These are phyloP conservation scores for Euzetes globulus DNA, from an alignment of 2,888 invertebrate genomes.

Conservation along the genomic window DNA sequence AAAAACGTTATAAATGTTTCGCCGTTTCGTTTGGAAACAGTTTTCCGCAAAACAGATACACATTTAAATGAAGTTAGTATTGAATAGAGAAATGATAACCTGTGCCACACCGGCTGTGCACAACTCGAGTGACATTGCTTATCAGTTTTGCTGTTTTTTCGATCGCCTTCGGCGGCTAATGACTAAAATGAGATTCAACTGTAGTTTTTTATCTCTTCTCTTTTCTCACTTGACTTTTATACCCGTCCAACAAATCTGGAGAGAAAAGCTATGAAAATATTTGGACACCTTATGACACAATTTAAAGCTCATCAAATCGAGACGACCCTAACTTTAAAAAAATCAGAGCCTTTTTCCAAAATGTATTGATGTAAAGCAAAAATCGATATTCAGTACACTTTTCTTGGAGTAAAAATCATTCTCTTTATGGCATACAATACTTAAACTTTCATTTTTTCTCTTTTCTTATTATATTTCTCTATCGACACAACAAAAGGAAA, in stretches of 20 bases:
- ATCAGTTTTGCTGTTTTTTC: not conserved
- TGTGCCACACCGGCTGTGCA: too few relatives aligned
- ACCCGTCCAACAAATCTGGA: not conserved
- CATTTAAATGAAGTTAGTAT: not conserved
- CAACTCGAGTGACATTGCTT: not conserved
- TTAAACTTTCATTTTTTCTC: not conserved
- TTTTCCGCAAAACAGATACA: not conserved
- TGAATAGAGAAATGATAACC: too few relatives aligned
- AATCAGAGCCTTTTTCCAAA: not conserved
- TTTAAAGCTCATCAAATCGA: slow-evolving; percentile 3
- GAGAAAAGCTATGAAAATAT: not conserved
- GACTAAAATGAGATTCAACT: not conserved
- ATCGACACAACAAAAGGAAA: too few relatives aligned
- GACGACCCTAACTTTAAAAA: not conserved
- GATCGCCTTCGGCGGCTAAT: not conserved
- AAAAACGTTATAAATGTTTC: not conserved
- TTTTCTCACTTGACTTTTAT: not conserved
- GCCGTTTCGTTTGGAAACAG: not conserved
- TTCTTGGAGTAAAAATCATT: not conserved
- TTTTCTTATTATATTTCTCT: too few relatives aligned
- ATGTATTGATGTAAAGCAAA: not conserved
- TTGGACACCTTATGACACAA: not conserved
- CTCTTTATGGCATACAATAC: not conserved
- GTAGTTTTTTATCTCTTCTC: not conserved
- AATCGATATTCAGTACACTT: not conserved